Percentiles rank a stretch among this genome's conserved stretches.
Evolutionary conservation across 2,888 invertebrate species (phyloP).

Genomic region (Augiades crinisus): DNA sequence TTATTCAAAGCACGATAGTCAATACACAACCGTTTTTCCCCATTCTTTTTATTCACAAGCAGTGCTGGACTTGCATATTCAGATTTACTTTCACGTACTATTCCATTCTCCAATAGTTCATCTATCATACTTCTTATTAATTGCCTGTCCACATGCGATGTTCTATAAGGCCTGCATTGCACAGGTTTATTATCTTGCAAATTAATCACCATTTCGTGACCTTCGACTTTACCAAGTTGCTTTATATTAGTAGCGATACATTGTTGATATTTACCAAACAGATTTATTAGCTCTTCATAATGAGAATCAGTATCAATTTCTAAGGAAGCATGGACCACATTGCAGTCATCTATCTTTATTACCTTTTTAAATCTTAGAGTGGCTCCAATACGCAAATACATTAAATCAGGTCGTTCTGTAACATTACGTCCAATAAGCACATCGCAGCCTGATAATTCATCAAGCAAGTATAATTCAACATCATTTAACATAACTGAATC

Average conservation of each 20-base stretch:
- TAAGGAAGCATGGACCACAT: neutral
- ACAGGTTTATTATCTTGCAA: neutral
- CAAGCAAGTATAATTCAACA: neutral
- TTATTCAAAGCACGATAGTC: slow-evolving; percentile 7
- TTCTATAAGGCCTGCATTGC: neutral
- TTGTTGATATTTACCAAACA: neutral
- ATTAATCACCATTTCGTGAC: neutral
- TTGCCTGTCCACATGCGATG: neutral
- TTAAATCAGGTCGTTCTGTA: neutral
- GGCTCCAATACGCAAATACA: neutral
- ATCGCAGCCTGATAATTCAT: neutral
- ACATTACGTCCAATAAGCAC: neutral
- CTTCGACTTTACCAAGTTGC: neutral
- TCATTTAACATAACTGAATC: neutral
- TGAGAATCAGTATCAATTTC: neutral
- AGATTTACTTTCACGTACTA: slow-evolving; percentile 2
- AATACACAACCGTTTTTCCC: slow-evolving; percentile 4
- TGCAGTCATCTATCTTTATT: neutral
- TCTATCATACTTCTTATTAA: neutral
- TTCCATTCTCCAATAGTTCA: neutral
- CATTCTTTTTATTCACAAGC: slow-evolving; percentile 4
- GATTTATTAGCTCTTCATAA: neutral
- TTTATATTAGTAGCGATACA: neutral
- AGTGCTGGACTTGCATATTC: slow-evolving; percentile 4
- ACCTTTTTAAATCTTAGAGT: neutral